phyloP scores from a whole-genome alignment of 1,140 invertebrate species.

The Orius laevigatus region DNA sequence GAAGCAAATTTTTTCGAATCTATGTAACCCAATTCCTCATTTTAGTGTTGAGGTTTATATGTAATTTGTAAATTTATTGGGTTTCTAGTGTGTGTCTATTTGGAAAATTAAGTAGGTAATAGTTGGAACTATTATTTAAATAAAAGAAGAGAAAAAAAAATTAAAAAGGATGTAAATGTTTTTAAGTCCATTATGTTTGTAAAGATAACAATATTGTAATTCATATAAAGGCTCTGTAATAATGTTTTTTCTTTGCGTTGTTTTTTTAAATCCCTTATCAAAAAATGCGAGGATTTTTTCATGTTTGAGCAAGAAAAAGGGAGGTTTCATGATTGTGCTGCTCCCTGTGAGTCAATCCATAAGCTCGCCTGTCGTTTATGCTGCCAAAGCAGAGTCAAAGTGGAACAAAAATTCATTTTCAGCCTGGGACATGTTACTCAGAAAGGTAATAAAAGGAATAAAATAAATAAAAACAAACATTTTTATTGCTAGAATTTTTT shows the following conservation, averaged over 20 bases:
- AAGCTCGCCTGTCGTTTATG: too few species aligned
- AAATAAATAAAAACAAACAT: too few species aligned
- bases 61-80: constrained; percentile 4
- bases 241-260: constrained; percentile 5
- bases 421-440: too few species aligned
- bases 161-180: constrained; percentile 12
- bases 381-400: too few species aligned
- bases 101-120: not conserved
- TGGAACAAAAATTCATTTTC: too few species aligned
- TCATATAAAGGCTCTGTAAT: constrained; percentile 11
- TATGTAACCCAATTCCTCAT: not conserved
- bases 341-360: too few species aligned
- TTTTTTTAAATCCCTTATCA: too few species aligned
- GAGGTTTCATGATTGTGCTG: too few species aligned
- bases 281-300: too few species aligned
- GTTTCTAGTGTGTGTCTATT: constrained; percentile 10
- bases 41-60: constrained; percentile 6
- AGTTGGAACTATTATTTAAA: constrained; percentile 9
- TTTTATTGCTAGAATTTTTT: too few species aligned
- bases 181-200: constrained; percentile 14
- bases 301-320: too few species aligned
- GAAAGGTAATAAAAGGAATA: too few species aligned
- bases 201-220: constrained; percentile 11
- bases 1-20: constrained; percentile 1
- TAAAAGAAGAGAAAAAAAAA: constrained; percentile 8